These are phyloP conservation scores for Helarctos malayanus DNA, from an alignment of 2,797 vertebrate species.

Conservation along the genomic window DNA sequence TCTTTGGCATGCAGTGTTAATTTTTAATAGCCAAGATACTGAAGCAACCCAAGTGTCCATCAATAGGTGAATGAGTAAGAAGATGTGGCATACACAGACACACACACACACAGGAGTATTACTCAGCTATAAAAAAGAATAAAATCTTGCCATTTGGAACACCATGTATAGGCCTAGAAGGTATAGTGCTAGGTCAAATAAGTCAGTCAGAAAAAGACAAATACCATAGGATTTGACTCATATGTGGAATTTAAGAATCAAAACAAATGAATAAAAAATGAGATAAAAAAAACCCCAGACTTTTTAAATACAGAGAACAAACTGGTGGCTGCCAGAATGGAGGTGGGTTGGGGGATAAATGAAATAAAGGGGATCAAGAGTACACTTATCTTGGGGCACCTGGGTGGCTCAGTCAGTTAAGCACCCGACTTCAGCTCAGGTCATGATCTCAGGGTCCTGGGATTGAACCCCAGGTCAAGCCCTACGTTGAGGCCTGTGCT, in stretches of 20 bases:
- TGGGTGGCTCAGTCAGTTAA: neutral
- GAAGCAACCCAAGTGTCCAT: neutral
- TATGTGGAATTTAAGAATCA: neutral
- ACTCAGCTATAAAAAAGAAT: neutral
- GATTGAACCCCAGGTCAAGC: neutral
- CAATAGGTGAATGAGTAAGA: neutral
- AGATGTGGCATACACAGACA: neutral
- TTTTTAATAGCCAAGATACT: neutral
- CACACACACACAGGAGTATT: neutral
- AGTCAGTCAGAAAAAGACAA: neutral
- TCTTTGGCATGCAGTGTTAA: neutral
- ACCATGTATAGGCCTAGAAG: neutral
- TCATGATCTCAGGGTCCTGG: neutral
- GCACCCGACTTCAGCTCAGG: neutral
- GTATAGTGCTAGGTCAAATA: neutral
- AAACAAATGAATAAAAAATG: neutral
- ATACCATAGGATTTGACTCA: neutral
- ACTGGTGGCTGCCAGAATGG: neutral
- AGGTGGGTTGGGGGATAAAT: neutral
- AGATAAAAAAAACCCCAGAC: neutral
- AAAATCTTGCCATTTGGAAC: neutral
- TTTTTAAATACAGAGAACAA: neutral
- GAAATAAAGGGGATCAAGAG: neutral
- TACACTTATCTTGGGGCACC: neutral
- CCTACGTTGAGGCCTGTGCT: neutral